phyloP scores from a whole-genome alignment of 2,113 vertebrate genomes.

The Oophaga pumilio region DNA sequence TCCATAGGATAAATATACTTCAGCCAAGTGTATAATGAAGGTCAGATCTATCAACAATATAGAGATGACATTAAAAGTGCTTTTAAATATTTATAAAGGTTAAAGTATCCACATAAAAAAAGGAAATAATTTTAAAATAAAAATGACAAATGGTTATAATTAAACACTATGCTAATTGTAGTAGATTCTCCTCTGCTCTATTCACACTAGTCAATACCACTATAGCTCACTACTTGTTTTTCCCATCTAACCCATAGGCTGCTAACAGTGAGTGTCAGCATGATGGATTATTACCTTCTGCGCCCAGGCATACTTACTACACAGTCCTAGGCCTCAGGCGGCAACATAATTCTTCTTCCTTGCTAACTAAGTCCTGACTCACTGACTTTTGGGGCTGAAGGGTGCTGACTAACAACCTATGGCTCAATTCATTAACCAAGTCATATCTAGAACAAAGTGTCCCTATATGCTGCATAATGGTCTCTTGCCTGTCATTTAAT shows the following conservation, averaged over 20 bases:
- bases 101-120: neutral
- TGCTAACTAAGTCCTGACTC: neutral
- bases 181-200: neutral
- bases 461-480: neutral
- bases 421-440: neutral
- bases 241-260: neutral
- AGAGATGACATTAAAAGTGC: slow-evolving; percentile 4
- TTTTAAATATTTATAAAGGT: slow-evolving; percentile 12
- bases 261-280: neutral
- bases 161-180: neutral
- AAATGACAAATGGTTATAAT: slow-evolving; percentile 19
- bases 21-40: neutral
- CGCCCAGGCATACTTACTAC: neutral
- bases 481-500: neutral
- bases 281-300: neutral
- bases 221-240: neutral
- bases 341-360: neutral
- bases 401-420: neutral
- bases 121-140: neutral
- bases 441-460: neutral
- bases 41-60: neutral
- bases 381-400: neutral
- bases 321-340: neutral
- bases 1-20: neutral
- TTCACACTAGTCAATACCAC: neutral